These are phyloP conservation scores for Ophion ventricosus DNA, from an alignment of 2,888 invertebrate genomes.

Conservation along the genomic window DNA sequence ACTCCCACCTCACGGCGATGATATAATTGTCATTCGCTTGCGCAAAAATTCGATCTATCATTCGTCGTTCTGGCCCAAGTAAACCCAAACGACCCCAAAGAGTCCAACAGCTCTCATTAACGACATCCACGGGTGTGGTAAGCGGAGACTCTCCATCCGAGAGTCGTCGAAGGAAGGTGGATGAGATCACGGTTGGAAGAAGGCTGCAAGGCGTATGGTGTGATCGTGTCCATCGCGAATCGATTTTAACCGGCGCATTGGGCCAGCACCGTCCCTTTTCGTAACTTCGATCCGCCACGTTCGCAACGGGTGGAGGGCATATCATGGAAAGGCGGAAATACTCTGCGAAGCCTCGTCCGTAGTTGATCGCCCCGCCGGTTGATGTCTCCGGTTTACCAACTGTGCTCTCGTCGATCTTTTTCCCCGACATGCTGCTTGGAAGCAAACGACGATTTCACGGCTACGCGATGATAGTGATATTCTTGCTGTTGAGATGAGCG, in stretches of 20 bases:
- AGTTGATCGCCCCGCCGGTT: neutral
- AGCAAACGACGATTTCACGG: conserved; percentile 56
- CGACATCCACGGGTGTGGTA: too few species aligned
- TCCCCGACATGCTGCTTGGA: conserved; percentile 51
- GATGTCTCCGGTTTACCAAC: neutral
- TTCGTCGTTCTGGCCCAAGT: neutral
- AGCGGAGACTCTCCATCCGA: neutral
- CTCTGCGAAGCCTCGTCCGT: neutral
- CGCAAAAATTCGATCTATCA: neutral
- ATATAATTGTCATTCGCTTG: neutral
- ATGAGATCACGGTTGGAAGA: conserved; percentile 23
- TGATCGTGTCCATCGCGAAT: conserved; percentile 56
- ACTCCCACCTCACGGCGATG: too few species aligned
- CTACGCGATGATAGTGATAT: conserved; percentile 64
- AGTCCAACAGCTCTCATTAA: too few species aligned
- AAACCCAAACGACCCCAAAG: too few species aligned
- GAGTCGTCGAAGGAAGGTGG: neutral
- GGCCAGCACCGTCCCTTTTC: conserved; percentile 42
- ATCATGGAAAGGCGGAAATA: neutral
- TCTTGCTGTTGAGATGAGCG: conserved; percentile 65
- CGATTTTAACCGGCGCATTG: conserved; percentile 60
- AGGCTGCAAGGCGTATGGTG: conserved; percentile 20
- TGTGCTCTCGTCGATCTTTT: conserved; percentile 44
- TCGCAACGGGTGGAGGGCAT: neutral
- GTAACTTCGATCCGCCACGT: conserved; percentile 47